Evolutionary conservation across 2,797 vertebrate species (phyloP).

Genomic region (Cheirogaleus major): DNA sequence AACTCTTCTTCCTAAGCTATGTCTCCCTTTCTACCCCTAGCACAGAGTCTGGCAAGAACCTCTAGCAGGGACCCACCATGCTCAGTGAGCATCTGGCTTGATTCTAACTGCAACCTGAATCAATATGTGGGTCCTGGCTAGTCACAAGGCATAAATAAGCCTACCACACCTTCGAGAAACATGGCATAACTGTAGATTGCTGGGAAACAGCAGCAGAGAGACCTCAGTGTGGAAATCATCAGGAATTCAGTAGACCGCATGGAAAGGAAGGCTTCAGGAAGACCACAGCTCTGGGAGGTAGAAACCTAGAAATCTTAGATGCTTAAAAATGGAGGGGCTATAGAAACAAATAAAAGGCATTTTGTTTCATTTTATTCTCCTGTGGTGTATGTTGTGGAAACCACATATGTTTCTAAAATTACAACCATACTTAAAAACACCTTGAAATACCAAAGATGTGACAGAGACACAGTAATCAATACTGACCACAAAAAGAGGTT

Average conservation of each 20-base stretch:
- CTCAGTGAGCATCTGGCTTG: background rate
- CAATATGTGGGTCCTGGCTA: background rate
- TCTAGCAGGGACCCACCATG: background rate
- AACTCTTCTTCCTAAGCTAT: background rate
- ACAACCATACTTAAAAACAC: slow-evolving; percentile 10
- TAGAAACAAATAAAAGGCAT: background rate
- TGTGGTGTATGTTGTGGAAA: background rate
- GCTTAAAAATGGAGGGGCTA: background rate
- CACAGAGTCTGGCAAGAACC: no score
- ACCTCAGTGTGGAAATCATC: background rate
- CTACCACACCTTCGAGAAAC: background rate
- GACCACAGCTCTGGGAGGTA: background rate
- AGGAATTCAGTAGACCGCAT: background rate
- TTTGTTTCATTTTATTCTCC: slow-evolving; percentile 15
- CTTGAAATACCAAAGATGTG: background rate
- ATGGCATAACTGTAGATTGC: background rate
- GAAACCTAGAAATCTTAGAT: background rate
- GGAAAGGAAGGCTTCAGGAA: slow-evolving; percentile 7
- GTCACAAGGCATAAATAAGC: background rate
- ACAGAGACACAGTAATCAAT: background rate
- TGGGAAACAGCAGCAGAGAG: background rate
- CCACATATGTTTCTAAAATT: background rate
- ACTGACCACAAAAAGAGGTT: background rate
- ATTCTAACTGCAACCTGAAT: background rate
- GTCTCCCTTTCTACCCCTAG: background rate